Base-by-base conservation (phyloP, 2,797 vertebrate species). In the Paguma larvata region DNA sequence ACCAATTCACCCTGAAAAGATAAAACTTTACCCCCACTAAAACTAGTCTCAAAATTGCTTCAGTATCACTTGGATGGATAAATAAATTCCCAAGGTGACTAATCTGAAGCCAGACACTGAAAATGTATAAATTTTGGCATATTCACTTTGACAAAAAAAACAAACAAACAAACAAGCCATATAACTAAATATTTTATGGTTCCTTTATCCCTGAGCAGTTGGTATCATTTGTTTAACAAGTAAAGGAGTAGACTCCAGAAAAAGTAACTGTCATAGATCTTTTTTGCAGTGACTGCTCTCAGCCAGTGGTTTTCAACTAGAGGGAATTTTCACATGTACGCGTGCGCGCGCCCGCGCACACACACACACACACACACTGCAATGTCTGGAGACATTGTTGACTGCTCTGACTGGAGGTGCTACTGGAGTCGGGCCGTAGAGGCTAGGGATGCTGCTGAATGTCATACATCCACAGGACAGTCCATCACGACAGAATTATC, bases 81-180 rank as follows among this genome's bases (percentile, higher is more conserved):
- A 93, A 32, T 83, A 94, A 90, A 92, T 56, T 93, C 21, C n/a
- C 75, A 53, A 59, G 19, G 86, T 96, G 89, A 96, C 91, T 88
- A 93, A 97, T 59, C 70, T 48, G 53, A 84, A 96, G 65, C 79
- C 53, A 94, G 87, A 91, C 38, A 72, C 59, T 82, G 73, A 86
- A 94, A 93, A 94, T 89, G 2, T 65, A 18, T 70, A 93, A 6
- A 44, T 75, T 93, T 65, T 85, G 48, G 78, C 80, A 94, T 46
- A 65, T 63, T 88, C 79, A 44, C 89, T 94, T 93, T 83, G 85
- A 86, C 41, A 70, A 59, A 92, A 46, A 82, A 59, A 68, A 44
- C 5, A 73, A 15, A 48, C 46, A 94, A 59, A 34, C 38, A 41
- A 0, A 56, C 34, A 92, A 83, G 30, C 18, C 44, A 44, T 34